Evolutionary conservation across 2,888 invertebrate species (phyloP).

Genomic region (Adelognathus sp.): DNA sequence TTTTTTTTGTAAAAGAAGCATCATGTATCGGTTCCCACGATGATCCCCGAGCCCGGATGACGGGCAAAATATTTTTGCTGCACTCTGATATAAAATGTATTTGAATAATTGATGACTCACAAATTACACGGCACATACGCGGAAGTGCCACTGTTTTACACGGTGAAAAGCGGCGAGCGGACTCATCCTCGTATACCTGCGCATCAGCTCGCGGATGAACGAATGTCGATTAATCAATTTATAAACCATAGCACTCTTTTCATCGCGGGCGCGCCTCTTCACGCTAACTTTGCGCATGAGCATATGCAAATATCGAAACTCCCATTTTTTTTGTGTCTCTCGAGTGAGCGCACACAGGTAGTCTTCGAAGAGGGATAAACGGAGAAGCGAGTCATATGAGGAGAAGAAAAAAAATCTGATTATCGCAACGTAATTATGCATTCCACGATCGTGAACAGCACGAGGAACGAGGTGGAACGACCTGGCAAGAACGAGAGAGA

Average conservation of each 20-base stretch:
- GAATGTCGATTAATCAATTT: constrained; percentile 52
- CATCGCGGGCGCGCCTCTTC: constrained; percentile 44
- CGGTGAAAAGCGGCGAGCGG: not conserved
- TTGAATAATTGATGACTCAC: constrained; percentile 68
- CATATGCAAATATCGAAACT: constrained; percentile 53
- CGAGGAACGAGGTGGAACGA: constrained; percentile 31
- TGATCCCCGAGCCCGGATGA: constrained; percentile 29
- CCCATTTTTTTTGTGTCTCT: constrained; percentile 3
- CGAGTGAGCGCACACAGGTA: not conserved
- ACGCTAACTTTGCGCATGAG: constrained; percentile 42
- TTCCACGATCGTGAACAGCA: constrained; percentile 60
- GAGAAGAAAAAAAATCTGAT: constrained; percentile 52
- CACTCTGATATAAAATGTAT: not conserved
- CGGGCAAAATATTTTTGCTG: constrained; percentile 7
- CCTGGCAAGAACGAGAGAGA: too few species aligned
- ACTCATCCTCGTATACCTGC: not conserved
- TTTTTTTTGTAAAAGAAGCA: constrained; percentile 15
- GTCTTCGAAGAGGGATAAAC: constrained; percentile 18
- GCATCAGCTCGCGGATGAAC: constrained; percentile 20
- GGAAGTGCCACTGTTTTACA: not conserved
- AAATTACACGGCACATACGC: constrained; percentile 71
- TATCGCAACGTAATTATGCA: constrained; percentile 60
- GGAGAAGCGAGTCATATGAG: not conserved
- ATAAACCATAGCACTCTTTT: constrained; percentile 12
- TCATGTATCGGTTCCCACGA: constrained; percentile 38